These are phyloP conservation scores for Ctena decussata DNA, from an alignment of 2,888 invertebrate species.

Conservation along the genomic window DNA sequence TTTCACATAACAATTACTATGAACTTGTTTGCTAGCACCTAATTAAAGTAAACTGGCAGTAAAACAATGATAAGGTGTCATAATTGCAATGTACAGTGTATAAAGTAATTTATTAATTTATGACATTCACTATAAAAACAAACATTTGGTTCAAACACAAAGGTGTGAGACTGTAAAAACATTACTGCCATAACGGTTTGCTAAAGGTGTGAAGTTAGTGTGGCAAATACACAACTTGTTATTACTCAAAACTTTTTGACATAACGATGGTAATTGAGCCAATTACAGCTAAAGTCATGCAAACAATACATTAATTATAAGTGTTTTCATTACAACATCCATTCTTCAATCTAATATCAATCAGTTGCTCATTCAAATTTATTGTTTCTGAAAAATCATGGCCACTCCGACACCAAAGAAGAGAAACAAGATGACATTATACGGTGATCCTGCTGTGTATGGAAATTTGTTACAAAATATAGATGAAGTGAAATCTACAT, in stretches of 20 bases:
- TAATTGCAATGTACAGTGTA: not conserved
- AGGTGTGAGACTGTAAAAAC: not conserved
- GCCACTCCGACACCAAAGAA: not conserved
- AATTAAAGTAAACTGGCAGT: too few species aligned
- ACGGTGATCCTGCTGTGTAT: not conserved
- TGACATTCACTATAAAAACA: too few species aligned
- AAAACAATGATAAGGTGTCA: not conserved
- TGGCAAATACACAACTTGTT: too few species aligned
- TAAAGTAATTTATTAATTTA: too few species aligned
- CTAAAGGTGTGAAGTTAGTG: not conserved
- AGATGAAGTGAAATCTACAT: not conserved
- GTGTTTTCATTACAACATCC: too few species aligned
- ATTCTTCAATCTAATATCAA: too few species aligned
- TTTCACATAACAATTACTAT: too few species aligned
- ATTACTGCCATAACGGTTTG: not conserved
- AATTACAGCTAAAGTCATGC: too few species aligned
- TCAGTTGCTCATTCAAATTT: too few species aligned
- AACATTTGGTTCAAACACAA: not conserved
- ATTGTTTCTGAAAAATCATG: not conserved
- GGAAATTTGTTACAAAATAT: not conserved
- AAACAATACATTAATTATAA: too few species aligned
- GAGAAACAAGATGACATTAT: not conserved
- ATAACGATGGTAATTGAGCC: too few species aligned
- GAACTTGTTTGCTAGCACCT: too few species aligned
- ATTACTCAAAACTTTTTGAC: not conserved